Percentiles rank a stretch among this genome's conserved stretches.
These are phyloP conservation scores for Darevskia mixta DNA, from an alignment of 2,797 vertebrate species.

Conservation along the genomic window DNA sequence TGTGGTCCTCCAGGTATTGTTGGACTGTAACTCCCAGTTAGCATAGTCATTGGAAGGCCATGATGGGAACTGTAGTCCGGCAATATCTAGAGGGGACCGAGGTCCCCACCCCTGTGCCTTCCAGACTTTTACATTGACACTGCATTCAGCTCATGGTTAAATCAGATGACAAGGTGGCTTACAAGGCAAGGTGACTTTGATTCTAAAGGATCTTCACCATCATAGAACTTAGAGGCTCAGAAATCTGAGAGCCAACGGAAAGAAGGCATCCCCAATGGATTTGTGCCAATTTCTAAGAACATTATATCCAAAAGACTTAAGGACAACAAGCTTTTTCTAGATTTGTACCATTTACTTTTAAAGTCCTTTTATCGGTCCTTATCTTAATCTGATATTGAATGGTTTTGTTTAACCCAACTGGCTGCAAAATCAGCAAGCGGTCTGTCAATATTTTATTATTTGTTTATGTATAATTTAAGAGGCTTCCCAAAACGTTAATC, in stretches of 20 bases:
- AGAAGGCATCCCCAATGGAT: neutral
- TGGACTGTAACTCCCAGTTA: too few relatives aligned
- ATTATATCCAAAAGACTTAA: neutral
- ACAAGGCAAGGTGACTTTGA: neutral
- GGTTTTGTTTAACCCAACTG: neutral
- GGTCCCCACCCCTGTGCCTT: too few relatives aligned
- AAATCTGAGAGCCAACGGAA: neutral
- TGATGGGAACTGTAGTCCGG: too few relatives aligned
- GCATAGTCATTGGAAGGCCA: too few relatives aligned
- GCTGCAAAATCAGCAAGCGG: neutral
- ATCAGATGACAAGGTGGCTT: neutral
- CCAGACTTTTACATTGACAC: neutral
- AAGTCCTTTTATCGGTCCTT: neutral
- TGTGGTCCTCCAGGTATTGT: too few relatives aligned
- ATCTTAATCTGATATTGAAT: neutral
- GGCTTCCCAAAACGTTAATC: neutral
- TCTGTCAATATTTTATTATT: neutral
- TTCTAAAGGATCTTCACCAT: neutral
- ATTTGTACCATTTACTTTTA: neutral
- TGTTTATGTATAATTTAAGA: too few relatives aligned
- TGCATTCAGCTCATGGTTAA: neutral
- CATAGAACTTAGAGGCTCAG: neutral
- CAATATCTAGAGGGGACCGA: too few relatives aligned
- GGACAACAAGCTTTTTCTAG: neutral
- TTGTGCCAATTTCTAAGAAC: neutral